phyloP scores from a whole-genome alignment of 2,113 vertebrate species.

The Lutjanus erythropterus region DNA sequence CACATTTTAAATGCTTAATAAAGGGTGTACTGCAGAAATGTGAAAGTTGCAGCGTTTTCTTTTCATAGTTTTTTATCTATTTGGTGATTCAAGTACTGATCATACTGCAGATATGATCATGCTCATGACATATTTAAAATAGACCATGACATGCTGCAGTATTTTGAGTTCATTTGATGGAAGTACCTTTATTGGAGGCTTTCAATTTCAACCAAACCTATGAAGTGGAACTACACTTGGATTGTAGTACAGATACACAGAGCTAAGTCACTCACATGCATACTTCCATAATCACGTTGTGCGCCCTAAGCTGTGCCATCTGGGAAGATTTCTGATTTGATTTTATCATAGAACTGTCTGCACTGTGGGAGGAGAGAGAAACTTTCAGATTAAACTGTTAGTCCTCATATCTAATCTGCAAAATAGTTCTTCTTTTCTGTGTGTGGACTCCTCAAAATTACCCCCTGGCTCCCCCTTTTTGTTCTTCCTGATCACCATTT shows the following conservation, averaged over 20 bases:
- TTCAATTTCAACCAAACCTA: no score
- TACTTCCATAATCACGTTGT: slow-evolving; percentile 14
- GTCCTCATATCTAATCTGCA: slow-evolving; percentile 19
- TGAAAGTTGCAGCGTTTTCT: no score
- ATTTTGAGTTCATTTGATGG: no score
- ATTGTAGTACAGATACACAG: background rate
- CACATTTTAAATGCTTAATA: no score
- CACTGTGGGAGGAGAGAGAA: background rate
- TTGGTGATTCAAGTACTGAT: no score
- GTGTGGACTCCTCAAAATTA: background rate
- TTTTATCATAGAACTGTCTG: slow-evolving; percentile 4
- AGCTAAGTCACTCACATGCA: slow-evolving; percentile 21
- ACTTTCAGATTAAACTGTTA: background rate
- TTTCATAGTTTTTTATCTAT: no score
- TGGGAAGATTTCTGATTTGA: slow-evolving; percentile 37
- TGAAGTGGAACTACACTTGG: background rate
- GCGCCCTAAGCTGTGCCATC: slow-evolving; percentile 32
- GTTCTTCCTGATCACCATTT: background rate
- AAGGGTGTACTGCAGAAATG: no score
- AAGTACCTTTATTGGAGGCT: no score
- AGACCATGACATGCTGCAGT: no score
- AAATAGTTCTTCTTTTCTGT: background rate
- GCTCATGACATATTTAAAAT: no score
- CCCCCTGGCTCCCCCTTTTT: background rate
- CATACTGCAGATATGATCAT: no score